Evolutionary conservation across 1,140 invertebrate species (phyloP), one percentile per base, ranked within the genome.

Genomic region (Bombus turneri): DNA sequence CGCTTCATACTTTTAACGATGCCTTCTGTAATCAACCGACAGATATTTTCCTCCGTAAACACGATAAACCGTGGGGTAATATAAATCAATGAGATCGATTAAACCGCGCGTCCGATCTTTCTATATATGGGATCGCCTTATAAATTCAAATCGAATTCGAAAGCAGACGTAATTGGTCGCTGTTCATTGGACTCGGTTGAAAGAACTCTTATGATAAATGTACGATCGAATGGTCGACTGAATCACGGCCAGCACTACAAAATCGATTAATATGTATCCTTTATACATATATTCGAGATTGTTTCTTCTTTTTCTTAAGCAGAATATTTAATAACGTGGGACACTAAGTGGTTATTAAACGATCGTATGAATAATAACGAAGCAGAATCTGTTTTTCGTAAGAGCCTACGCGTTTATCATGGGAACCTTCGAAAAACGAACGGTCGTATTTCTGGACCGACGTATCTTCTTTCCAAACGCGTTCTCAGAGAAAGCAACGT

Each of bases 71-170:
- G 62, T 25, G 34, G 41, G n/a, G 28, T 22, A 88, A 81, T 86
- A 89, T 88, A 88, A 89, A 89, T 88, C 87, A 88, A 41, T 41
- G n/a, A 12, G 71, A 77, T 86, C 74, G 88, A 88, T 88, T 88
- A 86, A 77, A 47, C 10, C 28, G 37, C 25, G 78, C 37, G 31
- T 85, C 72, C 57, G 77, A 69, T 88, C 87, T 88, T 68, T 86
- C 87, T 86, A 57, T 78, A 88, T 68, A 64, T 75, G 59, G 74
- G 66, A 59, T 73, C 80, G 37, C 69, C 39, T 71, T 88, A 87
- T 88, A 88, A 88, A 88, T 88, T 88, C 66, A 75, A 80, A 85
- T 85, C 83, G 83, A 73, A 64, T 85, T 80, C 83, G 83, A 85
- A 85, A 47, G 68, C 69, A 62, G 77, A 62, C 53, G 77, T 85